phyloP scores from a whole-genome alignment of 2,113 vertebrate genomes.

The Martes martes region DNA sequence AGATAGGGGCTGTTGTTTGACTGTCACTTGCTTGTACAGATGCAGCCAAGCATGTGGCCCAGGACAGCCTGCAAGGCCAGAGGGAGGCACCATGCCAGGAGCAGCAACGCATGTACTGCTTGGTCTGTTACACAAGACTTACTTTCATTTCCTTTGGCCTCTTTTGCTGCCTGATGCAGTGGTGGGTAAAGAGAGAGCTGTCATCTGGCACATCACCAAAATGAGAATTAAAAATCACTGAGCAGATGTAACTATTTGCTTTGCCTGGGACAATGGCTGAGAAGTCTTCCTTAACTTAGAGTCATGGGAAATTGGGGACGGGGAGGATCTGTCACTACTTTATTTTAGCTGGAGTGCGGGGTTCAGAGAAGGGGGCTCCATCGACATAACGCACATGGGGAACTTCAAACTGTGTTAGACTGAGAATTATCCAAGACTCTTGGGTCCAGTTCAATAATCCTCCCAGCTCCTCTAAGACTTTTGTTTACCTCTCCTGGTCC shows the following conservation, averaged over 20 bases:
- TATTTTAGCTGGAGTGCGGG: neutral
- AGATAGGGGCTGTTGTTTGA: neutral
- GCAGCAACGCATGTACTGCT: too few relatives aligned
- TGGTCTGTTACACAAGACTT: neutral
- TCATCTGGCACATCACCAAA: neutral
- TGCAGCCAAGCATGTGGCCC: neutral
- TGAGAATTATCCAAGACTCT: neutral
- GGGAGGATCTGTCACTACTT: neutral
- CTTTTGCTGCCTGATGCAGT: neutral
- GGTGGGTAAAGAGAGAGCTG: neutral
- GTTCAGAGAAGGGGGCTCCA: neutral
- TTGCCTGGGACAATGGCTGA: neutral
- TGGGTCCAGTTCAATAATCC: neutral
- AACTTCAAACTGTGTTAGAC: neutral
- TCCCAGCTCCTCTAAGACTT: neutral
- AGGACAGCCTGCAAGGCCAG: neutral
- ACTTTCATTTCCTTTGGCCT: neutral
- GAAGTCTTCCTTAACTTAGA: neutral
- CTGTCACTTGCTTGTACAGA: neutral
- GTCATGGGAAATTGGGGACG: neutral
- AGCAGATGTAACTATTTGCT: neutral
- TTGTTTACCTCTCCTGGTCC: neutral
- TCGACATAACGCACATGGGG: neutral
- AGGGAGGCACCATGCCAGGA: fast-evolving
- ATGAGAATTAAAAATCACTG: neutral